phyloP scores from a whole-genome alignment of 2,888 invertebrate genomes.

The Prosopocoilus inquinatus region DNA sequence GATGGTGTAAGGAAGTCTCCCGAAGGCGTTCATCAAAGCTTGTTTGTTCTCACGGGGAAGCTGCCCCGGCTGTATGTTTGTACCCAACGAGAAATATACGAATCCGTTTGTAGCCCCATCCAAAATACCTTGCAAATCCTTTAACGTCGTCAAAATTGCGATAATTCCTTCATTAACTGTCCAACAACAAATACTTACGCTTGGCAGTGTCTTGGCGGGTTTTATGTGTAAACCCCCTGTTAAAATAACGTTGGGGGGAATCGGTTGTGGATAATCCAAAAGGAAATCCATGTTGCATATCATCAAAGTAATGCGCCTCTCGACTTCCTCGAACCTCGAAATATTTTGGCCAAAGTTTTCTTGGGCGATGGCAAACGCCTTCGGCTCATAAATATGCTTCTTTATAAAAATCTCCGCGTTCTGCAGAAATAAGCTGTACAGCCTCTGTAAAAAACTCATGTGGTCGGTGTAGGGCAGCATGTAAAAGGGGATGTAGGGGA shows the following conservation, averaged over 20 bases:
- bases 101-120: slow-evolving; percentile 39
- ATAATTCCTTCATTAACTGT: no score
- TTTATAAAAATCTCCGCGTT: slow-evolving; percentile 14
- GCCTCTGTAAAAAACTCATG: slow-evolving; percentile 32
- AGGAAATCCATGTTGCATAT: slow-evolving; percentile 39
- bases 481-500: slow-evolving; percentile 34
- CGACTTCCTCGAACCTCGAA: slow-evolving; percentile 28
- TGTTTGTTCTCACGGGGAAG: slow-evolving; percentile 30
- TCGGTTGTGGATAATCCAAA: slow-evolving; percentile 36
- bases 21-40: slow-evolving; percentile 38
- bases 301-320: slow-evolving; percentile 35
- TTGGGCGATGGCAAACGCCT: slow-evolving; percentile 26
- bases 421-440: slow-evolving; percentile 26
- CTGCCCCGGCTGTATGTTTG: slow-evolving; percentile 34
- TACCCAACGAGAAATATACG: slow-evolving; percentile 44
- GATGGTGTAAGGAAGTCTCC: slow-evolving; percentile 39
- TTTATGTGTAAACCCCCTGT: slow-evolving; percentile 44
- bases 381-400: slow-evolving; percentile 20
- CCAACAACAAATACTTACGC: slow-evolving; percentile 27
- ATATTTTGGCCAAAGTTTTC: slow-evolving; percentile 32
- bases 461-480: slow-evolving; percentile 24
- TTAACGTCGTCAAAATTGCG: no score
- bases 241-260: slow-evolving; percentile 45
- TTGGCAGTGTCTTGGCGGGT: slow-evolving; percentile 33
- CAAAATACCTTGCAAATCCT: slow-evolving; percentile 27